These are phyloP conservation scores for Caenorhabditis briggsae DNA, from an alignment of 1,140 invertebrate genomes.

Conservation along the genomic window DNA sequence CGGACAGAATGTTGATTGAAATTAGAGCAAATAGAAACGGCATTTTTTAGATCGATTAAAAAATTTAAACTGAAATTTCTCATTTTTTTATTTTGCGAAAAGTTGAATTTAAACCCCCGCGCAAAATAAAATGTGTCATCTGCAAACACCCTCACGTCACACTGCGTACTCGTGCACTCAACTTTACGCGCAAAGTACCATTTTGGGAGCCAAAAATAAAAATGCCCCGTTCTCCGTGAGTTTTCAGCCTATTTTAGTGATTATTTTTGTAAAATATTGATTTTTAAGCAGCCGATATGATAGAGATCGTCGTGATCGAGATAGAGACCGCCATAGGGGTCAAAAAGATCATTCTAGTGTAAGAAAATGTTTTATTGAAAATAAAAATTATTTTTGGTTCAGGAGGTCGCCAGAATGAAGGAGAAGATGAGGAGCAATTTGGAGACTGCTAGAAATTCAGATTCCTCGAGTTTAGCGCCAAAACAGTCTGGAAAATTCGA, in stretches of 20 bases:
- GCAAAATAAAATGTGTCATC: too few species aligned
- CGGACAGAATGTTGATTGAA: slow-evolving; percentile 40
- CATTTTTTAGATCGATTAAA: slow-evolving; percentile 35
- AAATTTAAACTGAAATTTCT: background rate
- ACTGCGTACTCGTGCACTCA: background rate
- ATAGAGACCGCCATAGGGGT: background rate
- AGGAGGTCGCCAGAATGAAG: slow-evolving; percentile 34
- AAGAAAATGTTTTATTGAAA: background rate
- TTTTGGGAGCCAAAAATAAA: background rate
- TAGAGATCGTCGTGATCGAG: slow-evolving; percentile 20
- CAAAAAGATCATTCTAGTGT: slow-evolving; percentile 33
- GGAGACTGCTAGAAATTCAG: slow-evolving; percentile 13
- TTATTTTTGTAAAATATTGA: background rate
- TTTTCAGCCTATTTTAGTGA: too few species aligned
- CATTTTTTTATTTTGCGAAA: background rate
- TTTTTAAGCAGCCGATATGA: slow-evolving; percentile 31
- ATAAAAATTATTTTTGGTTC: background rate
- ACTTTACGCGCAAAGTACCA: background rate
- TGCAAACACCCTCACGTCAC: too few species aligned
- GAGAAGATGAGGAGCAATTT: slow-evolving; percentile 15
- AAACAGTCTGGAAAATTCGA: background rate
- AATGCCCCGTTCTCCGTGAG: slow-evolving; percentile 20
- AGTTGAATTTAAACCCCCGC: too few species aligned
- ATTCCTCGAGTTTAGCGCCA: background rate
- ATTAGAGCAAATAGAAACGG: slow-evolving; percentile 40